A percentile compares a stretch with the other conserved stretches of the same genome.
Conservation (phyloP, 2,797 vertebrate genomes). For the Protonibea diacanthus region DNA sequence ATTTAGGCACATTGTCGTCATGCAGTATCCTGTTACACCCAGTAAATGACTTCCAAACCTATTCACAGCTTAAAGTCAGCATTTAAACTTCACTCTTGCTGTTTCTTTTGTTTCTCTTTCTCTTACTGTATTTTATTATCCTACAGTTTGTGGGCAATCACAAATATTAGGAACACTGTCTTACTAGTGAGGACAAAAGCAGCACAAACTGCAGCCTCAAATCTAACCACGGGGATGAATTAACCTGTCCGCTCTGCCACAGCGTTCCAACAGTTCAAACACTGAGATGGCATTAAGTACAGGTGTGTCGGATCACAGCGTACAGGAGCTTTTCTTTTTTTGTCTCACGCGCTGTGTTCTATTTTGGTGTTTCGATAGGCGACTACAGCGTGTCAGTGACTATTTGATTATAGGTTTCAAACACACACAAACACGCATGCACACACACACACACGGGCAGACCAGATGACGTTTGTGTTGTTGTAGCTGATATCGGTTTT, state of each 20-base stretch:
- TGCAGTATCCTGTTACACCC: too few relatives aligned
- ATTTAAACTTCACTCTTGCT: too few relatives aligned
- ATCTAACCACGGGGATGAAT: neutral
- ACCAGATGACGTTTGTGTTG: slow-evolving; percentile 12
- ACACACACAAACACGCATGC: neutral
- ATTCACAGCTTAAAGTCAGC: too few relatives aligned
- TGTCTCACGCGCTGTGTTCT: neutral
- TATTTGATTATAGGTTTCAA: slow-evolving; percentile 3
- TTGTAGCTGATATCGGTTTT: slow-evolving; percentile 39
- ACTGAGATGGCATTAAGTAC: too few relatives aligned
- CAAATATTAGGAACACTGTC: neutral
- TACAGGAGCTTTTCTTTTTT: neutral
- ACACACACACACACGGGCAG: neutral
- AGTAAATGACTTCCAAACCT: too few relatives aligned
- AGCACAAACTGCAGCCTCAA: neutral
- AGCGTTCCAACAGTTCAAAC: neutral
- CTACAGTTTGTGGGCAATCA: too few relatives aligned
- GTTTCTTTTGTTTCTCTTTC: too few relatives aligned
- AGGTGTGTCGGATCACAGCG: neutral
- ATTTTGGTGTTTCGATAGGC: neutral
- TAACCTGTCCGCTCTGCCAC: neutral
- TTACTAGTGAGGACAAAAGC: neutral
- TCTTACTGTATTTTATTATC: too few relatives aligned
- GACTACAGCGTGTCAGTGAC: neutral
- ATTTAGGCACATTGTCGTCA: too few relatives aligned